Conservation (phyloP, 2,888 invertebrate genomes). For the Tyria jacobaeae region DNA sequence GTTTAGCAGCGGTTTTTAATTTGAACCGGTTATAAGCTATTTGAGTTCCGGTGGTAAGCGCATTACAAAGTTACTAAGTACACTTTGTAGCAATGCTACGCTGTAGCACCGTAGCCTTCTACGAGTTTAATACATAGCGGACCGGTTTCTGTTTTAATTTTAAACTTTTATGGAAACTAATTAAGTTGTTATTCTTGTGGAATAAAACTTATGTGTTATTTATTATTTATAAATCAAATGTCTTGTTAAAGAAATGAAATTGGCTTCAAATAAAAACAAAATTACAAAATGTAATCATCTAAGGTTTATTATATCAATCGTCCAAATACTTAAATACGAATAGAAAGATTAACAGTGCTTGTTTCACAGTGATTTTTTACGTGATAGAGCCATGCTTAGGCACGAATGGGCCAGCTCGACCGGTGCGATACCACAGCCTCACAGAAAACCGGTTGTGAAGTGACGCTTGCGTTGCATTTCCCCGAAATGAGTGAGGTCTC, state of each 20-base stretch:
- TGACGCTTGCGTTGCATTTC: no score
- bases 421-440: no score
- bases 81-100: slow-evolving; percentile 54
- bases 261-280: slow-evolving; percentile 1
- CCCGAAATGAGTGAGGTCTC: no score
- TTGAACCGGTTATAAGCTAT: slow-evolving; percentile 55
- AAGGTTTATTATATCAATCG: neutral
- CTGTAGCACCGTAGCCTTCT: slow-evolving; percentile 48
- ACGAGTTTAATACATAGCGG: slow-evolving; percentile 51
- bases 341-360: slow-evolving; percentile 7
- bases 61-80: slow-evolving; percentile 58
- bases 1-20: slow-evolving; percentile 54
- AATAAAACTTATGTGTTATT: slow-evolving; percentile 38
- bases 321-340: slow-evolving; percentile 6
- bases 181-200: slow-evolving; percentile 52
- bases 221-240: slow-evolving; percentile 33
- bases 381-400: no score
- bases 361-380: neutral
- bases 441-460: no score
- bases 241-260: slow-evolving; percentile 21
- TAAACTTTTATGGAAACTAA: slow-evolving; percentile 54
- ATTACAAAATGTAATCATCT: neutral
- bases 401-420: no score
- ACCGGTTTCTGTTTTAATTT: slow-evolving; percentile 57
- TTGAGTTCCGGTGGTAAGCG: slow-evolving; percentile 54